Evolutionary conservation across 2,113 vertebrate genomes (phyloP).

Genomic region (Ammodytes marinus): DNA sequence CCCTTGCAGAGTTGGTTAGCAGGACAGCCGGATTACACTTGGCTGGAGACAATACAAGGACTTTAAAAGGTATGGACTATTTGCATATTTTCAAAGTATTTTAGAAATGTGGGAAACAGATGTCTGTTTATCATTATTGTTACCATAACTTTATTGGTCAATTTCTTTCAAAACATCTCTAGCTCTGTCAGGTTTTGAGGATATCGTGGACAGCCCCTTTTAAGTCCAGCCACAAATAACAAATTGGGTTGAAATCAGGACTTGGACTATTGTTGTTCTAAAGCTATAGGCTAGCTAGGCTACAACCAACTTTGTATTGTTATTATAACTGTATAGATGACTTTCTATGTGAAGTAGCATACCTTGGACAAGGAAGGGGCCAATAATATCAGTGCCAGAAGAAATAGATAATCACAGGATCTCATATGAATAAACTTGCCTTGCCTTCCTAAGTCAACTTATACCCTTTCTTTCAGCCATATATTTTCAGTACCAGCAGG

Average conservation of each 20-base stretch:
- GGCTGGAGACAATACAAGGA: slow-evolving; percentile 40
- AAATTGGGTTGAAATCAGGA: too few relatives aligned
- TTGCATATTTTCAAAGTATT: neutral
- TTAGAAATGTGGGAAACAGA: neutral
- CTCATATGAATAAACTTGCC: too few relatives aligned
- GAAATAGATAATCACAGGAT: neutral
- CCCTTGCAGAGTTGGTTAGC: slow-evolving; percentile 63
- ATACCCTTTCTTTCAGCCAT: neutral
- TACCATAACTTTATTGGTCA: too few relatives aligned
- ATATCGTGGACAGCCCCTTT: too few relatives aligned
- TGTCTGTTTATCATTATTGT: neutral
- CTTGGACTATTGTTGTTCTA: too few relatives aligned
- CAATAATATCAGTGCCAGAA: neutral
- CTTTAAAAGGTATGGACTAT: slow-evolving; percentile 51
- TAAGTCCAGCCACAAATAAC: too few relatives aligned
- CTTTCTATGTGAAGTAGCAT: neutral
- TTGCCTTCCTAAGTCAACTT: too few relatives aligned
- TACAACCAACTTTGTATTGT: neutral
- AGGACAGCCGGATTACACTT: slow-evolving; percentile 60
- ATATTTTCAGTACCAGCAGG: neutral
- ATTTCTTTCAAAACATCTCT: too few relatives aligned
- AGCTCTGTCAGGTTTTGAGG: too few relatives aligned
- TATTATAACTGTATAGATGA: neutral
- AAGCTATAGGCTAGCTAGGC: too few relatives aligned
- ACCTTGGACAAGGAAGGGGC: neutral